Conservation (phyloP, 1,140 invertebrate genomes). For the Samia ricini region DNA sequence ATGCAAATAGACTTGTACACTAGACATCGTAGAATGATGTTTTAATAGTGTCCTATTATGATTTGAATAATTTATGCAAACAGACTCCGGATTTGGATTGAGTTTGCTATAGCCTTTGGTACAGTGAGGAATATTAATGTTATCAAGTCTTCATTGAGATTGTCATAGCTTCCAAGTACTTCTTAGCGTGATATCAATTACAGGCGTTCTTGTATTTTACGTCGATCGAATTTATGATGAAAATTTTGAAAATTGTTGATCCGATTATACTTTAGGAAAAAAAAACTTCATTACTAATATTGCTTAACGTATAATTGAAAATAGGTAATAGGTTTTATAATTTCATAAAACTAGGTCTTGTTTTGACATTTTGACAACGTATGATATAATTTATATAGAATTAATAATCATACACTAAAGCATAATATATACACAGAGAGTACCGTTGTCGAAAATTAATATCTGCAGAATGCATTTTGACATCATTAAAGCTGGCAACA, state of each 20-base stretch:
- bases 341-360: too few species aligned
- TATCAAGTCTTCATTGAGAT: background rate
- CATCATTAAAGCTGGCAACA: constrained; percentile 34
- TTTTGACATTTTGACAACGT: too few species aligned
- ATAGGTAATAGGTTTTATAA: too few species aligned
- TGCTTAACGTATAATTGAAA: too few species aligned
- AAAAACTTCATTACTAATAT: too few species aligned
- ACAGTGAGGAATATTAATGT: background rate
- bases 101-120: background rate
- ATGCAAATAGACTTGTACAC: background rate
- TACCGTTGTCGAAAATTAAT: constrained; percentile 16
- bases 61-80: constrained; percentile 1
- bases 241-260: too few species aligned
- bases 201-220: background rate
- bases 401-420: background rate
- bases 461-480: constrained; percentile 18
- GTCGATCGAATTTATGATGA: background rate
- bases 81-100: background rate
- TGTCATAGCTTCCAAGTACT: background rate
- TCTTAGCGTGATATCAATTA: background rate
- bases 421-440: constrained; percentile 18
- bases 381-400: too few species aligned
- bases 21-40: background rate
- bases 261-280: too few species aligned
- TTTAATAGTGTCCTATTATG: background rate